Base-by-base conservation (phyloP, 2,888 invertebrate species). In the Tenodera sinensis region DNA sequence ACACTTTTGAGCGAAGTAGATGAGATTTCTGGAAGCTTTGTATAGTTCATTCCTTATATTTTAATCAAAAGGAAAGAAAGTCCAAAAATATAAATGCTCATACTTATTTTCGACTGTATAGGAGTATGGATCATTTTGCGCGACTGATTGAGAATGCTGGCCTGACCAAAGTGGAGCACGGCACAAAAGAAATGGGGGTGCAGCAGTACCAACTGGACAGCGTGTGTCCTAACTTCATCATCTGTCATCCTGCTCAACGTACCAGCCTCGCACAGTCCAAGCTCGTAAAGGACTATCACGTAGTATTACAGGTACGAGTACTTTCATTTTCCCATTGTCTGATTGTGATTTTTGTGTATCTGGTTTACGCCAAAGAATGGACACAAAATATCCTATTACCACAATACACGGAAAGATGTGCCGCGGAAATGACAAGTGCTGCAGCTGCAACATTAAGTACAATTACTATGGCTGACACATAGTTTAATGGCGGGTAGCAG, bases 251-350 rank as follows among this genome's bases (percentile, higher is more conserved):
- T 30, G 93, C 93, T 7, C 93, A 95, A 90, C 93, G 95, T 85
- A 93, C 94, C 84, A 93, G 93, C 89, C 92, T 96, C 28, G 95
- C 96, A 0, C 94, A 94, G 91, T 95, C 95, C 25, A 91, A 92
- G n/a, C 92, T 96, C 25, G 95, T 96, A 54, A 93, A 93, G 81
- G 93, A 94, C n/a, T 93, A 95, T 90, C 93, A 93, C 89, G 94
- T 96, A 47, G 93, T 96, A 9, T 94, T 96, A 91, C 94, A 96
- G 93, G 95, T 95, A 91, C 94, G 96, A 93, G 95, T 95, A 92
- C 90, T 91, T 90, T 42, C 42, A 42, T 42, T 42, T 12, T 12
- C 12, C 34, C 7, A 34, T 42, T 28, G n/a, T 30, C 42, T 28
- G 30, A n/a, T n/a, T n/a, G n/a, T n/a, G n/a, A n/a, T n/a, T n/a